phyloP scores from a whole-genome alignment of 1,140 invertebrate genomes.

The Trissolcus basalis region DNA sequence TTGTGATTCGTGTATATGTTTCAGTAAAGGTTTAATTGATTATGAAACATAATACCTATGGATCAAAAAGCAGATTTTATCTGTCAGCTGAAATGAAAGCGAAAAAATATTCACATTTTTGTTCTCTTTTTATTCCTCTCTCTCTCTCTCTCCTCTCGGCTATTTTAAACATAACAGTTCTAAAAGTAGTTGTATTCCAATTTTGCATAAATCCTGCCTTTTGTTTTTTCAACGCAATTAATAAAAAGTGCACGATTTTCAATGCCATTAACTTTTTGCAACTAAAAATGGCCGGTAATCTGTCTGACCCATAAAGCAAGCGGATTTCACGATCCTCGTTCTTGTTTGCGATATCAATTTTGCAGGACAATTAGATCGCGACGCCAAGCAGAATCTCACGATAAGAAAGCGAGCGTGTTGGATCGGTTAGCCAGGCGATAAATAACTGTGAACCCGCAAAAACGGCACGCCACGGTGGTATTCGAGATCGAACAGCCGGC shows the following conservation, averaged over 20 bases:
- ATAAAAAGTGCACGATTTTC: too few species aligned
- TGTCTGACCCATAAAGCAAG: constrained; percentile 9
- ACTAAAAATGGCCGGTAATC: neutral
- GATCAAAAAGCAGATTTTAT: too few species aligned
- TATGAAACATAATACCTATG: constrained; percentile 9
- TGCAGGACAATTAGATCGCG: constrained; percentile 44
- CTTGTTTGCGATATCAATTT: constrained; percentile 30
- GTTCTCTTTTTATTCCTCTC: too few species aligned
- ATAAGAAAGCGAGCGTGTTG: constrained; percentile 38
- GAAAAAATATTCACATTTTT: too few species aligned
- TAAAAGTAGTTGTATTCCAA: too few species aligned
- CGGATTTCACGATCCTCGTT: constrained; percentile 5
- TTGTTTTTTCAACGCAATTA: too few species aligned
- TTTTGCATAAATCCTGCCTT: too few species aligned
- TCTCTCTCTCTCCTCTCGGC: too few species aligned
- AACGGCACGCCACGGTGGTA: constrained; percentile 24
- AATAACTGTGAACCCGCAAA: constrained; percentile 45
- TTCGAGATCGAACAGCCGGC: constrained; percentile 35
- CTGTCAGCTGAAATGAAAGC: too few species aligned
- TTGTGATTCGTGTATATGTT: constrained; percentile 2
- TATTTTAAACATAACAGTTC: too few species aligned
- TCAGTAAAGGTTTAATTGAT: constrained; percentile 25
- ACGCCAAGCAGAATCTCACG: constrained; percentile 22
- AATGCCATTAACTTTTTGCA: too few species aligned
- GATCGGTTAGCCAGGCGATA: constrained; percentile 31